Evolutionary conservation across 2,113 vertebrate genomes (phyloP).

Genomic region (Catagonus wagneri): DNA sequence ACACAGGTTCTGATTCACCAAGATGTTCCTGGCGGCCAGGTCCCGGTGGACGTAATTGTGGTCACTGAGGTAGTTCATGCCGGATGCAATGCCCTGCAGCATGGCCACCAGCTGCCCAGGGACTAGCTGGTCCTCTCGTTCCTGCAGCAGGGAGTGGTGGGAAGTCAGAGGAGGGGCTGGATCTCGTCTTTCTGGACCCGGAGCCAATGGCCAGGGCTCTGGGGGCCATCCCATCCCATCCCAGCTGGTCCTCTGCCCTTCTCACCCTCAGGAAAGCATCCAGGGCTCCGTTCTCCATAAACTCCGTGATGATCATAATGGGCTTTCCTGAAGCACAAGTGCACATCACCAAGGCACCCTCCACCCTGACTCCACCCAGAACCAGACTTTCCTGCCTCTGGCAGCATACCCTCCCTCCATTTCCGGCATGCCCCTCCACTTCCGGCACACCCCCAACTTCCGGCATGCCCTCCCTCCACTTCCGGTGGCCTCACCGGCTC

Average conservation of each 20-base stretch:
- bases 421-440: too few relatives aligned
- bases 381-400: constrained; percentile 14
- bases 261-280: constrained; percentile 97
- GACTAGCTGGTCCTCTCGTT: constrained; percentile 87
- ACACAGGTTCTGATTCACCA: constrained; percentile 86
- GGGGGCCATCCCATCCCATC: neutral
- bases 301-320: constrained; percentile 97
- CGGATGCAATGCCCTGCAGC: constrained; percentile 90
- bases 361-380: neutral
- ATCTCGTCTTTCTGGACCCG: neutral
- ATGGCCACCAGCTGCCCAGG: constrained; percentile 89
- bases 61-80: constrained; percentile 91
- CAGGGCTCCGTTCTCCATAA: constrained; percentile 97
- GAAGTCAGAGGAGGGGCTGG: neutral
- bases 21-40: constrained; percentile 89
- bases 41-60: constrained; percentile 89
- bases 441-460: too few relatives aligned
- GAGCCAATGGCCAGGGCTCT: neutral
- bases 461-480: neutral
- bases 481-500: neutral
- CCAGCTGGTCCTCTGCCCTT: neutral
- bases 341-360: neutral
- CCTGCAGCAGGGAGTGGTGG: constrained; percentile 75
- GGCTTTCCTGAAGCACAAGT: constrained; percentile 87
- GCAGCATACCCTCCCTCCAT: neutral